Evolutionary conservation across 2,113 vertebrate species (phyloP), one percentile per base, ranked within the genome.

Genomic region (Corvus cornix): DNA sequence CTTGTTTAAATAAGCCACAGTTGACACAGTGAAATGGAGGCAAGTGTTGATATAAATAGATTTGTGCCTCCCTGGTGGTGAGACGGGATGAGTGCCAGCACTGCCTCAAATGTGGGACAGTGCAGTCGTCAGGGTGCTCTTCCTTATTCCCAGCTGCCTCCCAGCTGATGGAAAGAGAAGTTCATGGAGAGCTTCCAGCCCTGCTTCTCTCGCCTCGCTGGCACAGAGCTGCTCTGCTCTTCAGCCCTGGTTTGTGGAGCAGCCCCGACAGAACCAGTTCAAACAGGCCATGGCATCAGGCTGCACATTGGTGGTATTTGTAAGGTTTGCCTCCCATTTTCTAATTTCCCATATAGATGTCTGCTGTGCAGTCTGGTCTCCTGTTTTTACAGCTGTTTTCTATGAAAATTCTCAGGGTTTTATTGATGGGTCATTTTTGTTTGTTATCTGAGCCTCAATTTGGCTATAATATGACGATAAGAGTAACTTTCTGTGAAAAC

Each of bases 361-460:
- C 77, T 72, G 80, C 84, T 59, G 44, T 80, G 64, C 62, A 72
- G 63, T 73, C 70, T 96, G 56, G 24, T 87, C 73, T 91, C 31
- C 76, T 85, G 84, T 93, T 96, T 94, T 87, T 44, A 96, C 84
- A 95, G 89, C 84, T 97, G 77, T 66, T 97, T 89, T 77, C 55
- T 89, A 56, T 96, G 68, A 85, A 21, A 92, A 91, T 89, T 95
- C 90, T 96, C 84, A 91, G 78, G 93, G 49, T 68, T 95, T 84
- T 93, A 83, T 83, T 94, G 78, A 76, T 93, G 66, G 78, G 66
- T 79, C 80, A 48, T 39, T 93, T 94, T 90, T 95, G 52, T 90
- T 96, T 91, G 58, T 88, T 76, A 51, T 94, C 75, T 60, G 49
- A 82, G n/a, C 43, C 78, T 84, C 59, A 37, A 13, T 53, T 96